Evolutionary conservation across 2,113 vertebrate genomes (phyloP).

Genomic region (Chaenogobius annularis): DNA sequence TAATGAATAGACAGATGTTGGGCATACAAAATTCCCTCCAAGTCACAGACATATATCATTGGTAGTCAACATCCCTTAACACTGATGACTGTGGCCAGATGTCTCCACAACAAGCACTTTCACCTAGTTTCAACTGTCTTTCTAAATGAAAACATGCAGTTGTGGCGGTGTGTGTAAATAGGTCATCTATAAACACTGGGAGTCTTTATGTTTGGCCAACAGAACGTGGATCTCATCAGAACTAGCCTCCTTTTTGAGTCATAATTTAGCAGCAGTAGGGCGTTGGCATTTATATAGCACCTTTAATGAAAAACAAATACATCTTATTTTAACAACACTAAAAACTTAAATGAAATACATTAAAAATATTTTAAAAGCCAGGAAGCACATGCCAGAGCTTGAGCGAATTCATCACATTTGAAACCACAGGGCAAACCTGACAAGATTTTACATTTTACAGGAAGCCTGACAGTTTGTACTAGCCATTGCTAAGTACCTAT

Average conservation of each 20-base stretch:
- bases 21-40: constrained; percentile 20
- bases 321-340: background rate
- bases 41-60: constrained; percentile 21
- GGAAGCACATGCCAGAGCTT: background rate
- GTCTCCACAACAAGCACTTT: constrained; percentile 24
- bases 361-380: background rate
- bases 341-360: background rate
- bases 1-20: constrained; percentile 62
- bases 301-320: background rate
- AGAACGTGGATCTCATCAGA: constrained; percentile 48
- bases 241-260: constrained; percentile 14
- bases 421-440: constrained; percentile 38
- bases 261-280: constrained; percentile 35
- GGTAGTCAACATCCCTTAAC: constrained; percentile 6
- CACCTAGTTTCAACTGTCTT: constrained; percentile 26
- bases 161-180: constrained; percentile 48
- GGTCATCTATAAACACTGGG: constrained; percentile 60
- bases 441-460: constrained; percentile 37
- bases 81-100: constrained; percentile 37
- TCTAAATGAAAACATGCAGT: constrained; percentile 11
- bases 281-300: constrained; percentile 36
- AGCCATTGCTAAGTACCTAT: constrained; percentile 49
- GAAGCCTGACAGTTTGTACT: constrained; percentile 54
- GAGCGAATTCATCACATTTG: constrained; percentile 38
- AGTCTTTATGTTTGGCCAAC: constrained; percentile 56